Base-by-base conservation (phyloP, 2,888 invertebrate species). In the Dryobota labecula region DNA sequence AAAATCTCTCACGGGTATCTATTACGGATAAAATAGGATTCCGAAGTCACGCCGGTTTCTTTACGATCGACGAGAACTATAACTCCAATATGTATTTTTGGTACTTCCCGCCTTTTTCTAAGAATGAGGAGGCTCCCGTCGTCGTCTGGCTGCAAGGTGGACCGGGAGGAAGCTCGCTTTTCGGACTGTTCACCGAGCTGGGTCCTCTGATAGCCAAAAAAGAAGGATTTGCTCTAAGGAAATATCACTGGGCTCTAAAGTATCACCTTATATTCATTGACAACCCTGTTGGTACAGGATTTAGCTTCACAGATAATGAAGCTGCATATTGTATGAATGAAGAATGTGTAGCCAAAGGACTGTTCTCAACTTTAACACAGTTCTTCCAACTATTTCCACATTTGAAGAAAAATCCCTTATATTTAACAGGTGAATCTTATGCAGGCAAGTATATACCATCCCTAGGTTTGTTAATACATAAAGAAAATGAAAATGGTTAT, bases 261-360 rank as follows among this genome's bases (percentile, higher is more conserved):
- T 94, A 96, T 84, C 96, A 97, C 78, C 88, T 97, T 58, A 92
- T 97, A 49, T 97, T 96, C 87, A 96, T 97, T 72, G 97, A 97
- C 83, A 97, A 97, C 80, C 97, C 97, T 5, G 97, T 97, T 1
- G 97, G 97, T 1, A 92, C 95, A 54, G 97, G 97, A 1, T 97
- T 97, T 86, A 97, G 97, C 87, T 97, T 96, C 86, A 97, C 97
- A 1, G 89, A 95, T 0, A 86, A 91, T 60, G 91, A 96, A 0
- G 86, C 91, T 58, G 97, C 96, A 43, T 97, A 96, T 88, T 97
- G 97, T 38, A 91, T 85, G 1, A 92, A 96, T 86, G 96, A 97
- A 87, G 90, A 88, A 0, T 96, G 96, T 84, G 94, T 97, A 11
- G 97, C 96, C 0, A 89, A 92, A 54, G 96, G 97, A 72, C 90